These are phyloP conservation scores for Gortyna flavago DNA, from an alignment of 2,888 invertebrate genomes.

Conservation along the genomic window DNA sequence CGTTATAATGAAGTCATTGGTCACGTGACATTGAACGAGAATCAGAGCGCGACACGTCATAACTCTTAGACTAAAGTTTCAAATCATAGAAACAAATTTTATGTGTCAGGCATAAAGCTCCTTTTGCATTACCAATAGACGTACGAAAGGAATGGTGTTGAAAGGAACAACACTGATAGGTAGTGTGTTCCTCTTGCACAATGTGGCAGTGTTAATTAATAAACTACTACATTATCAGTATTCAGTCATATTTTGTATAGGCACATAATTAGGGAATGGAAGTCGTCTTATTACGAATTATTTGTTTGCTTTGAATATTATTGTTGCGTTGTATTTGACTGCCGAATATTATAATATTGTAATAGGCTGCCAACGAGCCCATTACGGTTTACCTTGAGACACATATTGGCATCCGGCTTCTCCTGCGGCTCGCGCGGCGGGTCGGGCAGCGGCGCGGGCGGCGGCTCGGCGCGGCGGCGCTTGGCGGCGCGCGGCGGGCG, in stretches of 20 bases:
- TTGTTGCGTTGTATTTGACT: too few species aligned
- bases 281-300: background rate
- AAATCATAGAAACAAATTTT: background rate
- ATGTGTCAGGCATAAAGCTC: background rate
- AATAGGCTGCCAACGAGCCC: background rate
- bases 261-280: background rate
- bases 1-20: too few species aligned
- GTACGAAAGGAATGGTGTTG: background rate
- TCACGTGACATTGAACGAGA: background rate
- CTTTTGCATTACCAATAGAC: background rate
- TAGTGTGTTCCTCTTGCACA: background rate
- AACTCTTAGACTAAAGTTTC: background rate
- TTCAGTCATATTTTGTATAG: background rate
- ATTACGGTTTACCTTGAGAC: slow-evolving; percentile 90
- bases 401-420: slow-evolving; percentile 96
- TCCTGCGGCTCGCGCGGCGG: slow-evolving; percentile 92
- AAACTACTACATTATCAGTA: background rate
- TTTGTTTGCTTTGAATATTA: too few species aligned
- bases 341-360: too few species aligned
- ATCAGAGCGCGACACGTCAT: background rate
- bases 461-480: slow-evolving; percentile 80
- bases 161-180: background rate
- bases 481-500: slow-evolving; percentile 81
- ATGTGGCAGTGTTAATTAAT: background rate
- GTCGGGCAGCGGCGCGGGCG: slow-evolving; percentile 88